Evolutionary conservation across 1,140 invertebrate genomes (phyloP).

Genomic region (Drosophila sulfurigaster): DNA sequence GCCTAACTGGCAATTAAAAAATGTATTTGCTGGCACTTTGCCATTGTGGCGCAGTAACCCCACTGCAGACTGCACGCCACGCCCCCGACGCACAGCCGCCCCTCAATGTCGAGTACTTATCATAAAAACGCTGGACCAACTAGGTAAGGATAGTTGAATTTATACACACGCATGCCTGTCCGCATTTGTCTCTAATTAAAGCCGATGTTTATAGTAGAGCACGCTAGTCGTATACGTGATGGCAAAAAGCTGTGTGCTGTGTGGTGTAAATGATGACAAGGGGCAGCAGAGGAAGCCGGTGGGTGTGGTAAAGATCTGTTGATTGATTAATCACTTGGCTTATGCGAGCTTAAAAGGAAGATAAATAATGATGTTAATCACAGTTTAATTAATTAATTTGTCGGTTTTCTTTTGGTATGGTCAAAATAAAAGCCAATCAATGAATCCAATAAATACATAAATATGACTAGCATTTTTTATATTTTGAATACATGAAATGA

Average conservation of each 20-base stretch:
- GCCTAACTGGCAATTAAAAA: constrained; percentile 72
- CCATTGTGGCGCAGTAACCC: constrained; percentile 57
- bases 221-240: constrained; percentile 53
- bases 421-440: background rate
- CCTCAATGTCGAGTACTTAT: background rate
- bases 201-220: background rate
- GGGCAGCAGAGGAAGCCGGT: no score
- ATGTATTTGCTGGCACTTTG: constrained; percentile 62
- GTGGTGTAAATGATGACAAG: background rate
- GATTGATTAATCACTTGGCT: background rate
- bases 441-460: no score
- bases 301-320: background rate
- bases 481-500: no score
- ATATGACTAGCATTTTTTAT: no score
- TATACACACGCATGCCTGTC: constrained; percentile 2
- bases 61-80: constrained; percentile 1
- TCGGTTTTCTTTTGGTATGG: background rate
- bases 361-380: background rate
- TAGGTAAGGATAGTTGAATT: background rate
- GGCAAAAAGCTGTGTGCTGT: background rate
- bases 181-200: constrained; percentile 23
- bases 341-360: background rate
- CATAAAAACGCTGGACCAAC: background rate
- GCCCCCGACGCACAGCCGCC: background rate
- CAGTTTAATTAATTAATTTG: background rate